phyloP scores from a whole-genome alignment of 2,113 vertebrate species.

The Microtus richardsoni region DNA sequence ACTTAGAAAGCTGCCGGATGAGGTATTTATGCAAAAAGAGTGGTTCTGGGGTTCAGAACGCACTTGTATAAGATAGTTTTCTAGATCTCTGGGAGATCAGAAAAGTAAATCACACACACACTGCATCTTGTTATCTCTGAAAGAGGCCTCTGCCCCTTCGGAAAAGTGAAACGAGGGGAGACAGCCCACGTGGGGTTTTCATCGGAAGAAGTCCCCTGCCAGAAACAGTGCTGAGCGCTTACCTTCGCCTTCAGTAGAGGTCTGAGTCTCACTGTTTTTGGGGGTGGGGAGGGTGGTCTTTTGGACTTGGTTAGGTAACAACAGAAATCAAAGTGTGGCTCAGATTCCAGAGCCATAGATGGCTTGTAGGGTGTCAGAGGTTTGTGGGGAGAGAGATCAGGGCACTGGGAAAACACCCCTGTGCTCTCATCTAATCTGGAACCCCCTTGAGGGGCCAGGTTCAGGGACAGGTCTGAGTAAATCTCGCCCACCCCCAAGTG shows the following conservation, averaged over 20 bases:
- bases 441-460: not conserved
- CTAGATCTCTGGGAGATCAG: constrained; percentile 84
- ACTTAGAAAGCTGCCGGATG: constrained; percentile 85
- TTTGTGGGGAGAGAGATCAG: not conserved
- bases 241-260: constrained; percentile 64
- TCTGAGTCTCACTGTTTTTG: not conserved
- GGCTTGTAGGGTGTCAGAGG: constrained; percentile 42
- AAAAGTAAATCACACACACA: constrained; percentile 83
- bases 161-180: constrained; percentile 75
- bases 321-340: not conserved
- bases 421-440: not conserved
- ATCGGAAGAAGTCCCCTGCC: constrained; percentile 65
- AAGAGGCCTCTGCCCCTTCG: constrained; percentile 73
- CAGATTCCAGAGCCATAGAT: constrained; percentile 34
- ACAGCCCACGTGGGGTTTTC: constrained; percentile 63
- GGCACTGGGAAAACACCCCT: not conserved
- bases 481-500: not conserved
- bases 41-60: constrained; percentile 85
- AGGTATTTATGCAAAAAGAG: constrained; percentile 86
- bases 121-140: constrained; percentile 81
- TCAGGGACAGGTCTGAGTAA: not conserved
- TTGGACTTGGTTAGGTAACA: constrained; percentile 5
- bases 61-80: constrained; percentile 81
- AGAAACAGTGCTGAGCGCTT: constrained; percentile 40
- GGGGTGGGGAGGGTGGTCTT: not conserved